phyloP scores from a whole-genome alignment of 2,113 vertebrate species.

The Oreocharis arfaki region DNA sequence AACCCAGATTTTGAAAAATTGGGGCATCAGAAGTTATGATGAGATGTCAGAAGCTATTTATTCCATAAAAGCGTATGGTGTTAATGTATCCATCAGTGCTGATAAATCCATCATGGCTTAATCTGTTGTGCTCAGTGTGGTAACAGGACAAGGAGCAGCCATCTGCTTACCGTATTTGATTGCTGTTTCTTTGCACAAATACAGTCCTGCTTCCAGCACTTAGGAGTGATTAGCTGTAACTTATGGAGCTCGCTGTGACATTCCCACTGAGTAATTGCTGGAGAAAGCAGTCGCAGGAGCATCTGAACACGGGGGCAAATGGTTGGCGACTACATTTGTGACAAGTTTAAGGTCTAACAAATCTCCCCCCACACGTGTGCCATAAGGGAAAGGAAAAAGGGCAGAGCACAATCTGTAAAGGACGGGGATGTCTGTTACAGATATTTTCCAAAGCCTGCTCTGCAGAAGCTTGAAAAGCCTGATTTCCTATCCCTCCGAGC shows the following conservation, averaged over 20 bases:
- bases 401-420: slow-evolving; percentile 14
- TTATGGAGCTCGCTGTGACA: slow-evolving; percentile 20
- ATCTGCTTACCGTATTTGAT: slow-evolving; percentile 71
- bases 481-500: slow-evolving; percentile 3
- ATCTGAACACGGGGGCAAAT: slow-evolving; percentile 33
- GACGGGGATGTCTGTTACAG: background rate
- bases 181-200: slow-evolving; percentile 61
- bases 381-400: background rate
- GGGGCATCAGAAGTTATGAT: slow-evolving; percentile 17
- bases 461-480: slow-evolving; percentile 4
- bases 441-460: background rate
- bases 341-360: slow-evolving; percentile 39
- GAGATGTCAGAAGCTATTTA: slow-evolving; percentile 52
- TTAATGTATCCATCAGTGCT: slow-evolving; percentile 51
- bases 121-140: slow-evolving; percentile 53
- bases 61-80: slow-evolving; percentile 43
- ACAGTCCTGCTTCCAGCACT: slow-evolving; percentile 58
- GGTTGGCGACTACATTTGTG: slow-evolving; percentile 32
- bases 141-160: slow-evolving; percentile 55
- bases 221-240: slow-evolving; percentile 63
- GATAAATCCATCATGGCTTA: slow-evolving; percentile 59
- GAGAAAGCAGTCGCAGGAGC: slow-evolving; percentile 17
- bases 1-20: background rate
- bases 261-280: slow-evolving; percentile 59
- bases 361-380: background rate